A percentile compares a stretch with the other conserved stretches of the same genome.
Conservation (phyloP, 2,113 vertebrate species). For the Osmerus eperlanus region DNA sequence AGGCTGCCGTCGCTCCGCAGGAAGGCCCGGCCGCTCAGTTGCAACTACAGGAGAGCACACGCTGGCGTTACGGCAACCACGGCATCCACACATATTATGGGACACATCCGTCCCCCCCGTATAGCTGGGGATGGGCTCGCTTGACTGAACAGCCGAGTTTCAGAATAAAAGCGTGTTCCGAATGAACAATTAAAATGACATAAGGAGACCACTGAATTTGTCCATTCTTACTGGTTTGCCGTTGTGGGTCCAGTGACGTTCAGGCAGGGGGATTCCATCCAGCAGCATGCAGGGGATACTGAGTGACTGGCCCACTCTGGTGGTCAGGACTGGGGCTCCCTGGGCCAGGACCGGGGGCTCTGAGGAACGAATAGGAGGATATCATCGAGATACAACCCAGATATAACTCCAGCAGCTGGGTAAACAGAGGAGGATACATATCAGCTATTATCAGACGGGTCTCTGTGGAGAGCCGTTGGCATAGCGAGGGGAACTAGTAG, state of each 20-base stretch:
- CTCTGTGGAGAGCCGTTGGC: background rate
- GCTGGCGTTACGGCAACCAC: background rate
- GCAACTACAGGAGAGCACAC: slow-evolving; percentile 63
- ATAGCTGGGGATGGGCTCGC: too few relatives aligned
- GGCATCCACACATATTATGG: background rate
- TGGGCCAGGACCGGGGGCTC: slow-evolving; percentile 80
- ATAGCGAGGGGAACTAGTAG: slow-evolving; percentile 6
- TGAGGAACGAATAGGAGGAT: slow-evolving; percentile 40
- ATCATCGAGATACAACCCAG: background rate
- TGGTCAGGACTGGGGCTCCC: slow-evolving; percentile 64
- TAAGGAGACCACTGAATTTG: too few relatives aligned
- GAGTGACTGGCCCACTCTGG: slow-evolving; percentile 73
- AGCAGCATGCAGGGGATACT: slow-evolving; percentile 82
- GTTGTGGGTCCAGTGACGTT: slow-evolving; percentile 80
- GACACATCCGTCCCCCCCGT: background rate
- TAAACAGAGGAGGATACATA: slow-evolving; percentile 11
- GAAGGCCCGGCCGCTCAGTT: slow-evolving; percentile 55
- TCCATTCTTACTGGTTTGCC: slow-evolving; percentile 70
- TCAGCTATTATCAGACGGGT: background rate
- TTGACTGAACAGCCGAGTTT: too few relatives aligned
- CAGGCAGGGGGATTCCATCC: slow-evolving; percentile 80
- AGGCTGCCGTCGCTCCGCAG: slow-evolving; percentile 82
- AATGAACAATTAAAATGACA: too few relatives aligned
- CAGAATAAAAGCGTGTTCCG: too few relatives aligned
- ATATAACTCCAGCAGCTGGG: background rate